Evolutionary conservation across 2,888 invertebrate genomes (phyloP).

Genomic region (Limnephilus lunatus): DNA sequence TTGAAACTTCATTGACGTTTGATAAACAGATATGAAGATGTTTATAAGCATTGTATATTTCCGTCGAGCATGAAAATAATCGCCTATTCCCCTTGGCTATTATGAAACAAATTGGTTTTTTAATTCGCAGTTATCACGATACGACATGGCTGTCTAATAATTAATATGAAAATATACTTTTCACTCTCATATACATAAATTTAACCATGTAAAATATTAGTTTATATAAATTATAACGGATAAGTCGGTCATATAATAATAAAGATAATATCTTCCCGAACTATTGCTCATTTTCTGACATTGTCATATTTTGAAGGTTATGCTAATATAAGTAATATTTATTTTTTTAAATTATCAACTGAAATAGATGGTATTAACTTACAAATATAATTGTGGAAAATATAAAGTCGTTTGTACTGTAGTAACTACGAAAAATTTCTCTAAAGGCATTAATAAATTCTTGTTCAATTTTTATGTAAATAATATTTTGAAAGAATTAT

Average conservation of each 20-base stretch:
- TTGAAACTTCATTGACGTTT: conserved; percentile 56
- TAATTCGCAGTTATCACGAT: neutral
- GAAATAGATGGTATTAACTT: neutral
- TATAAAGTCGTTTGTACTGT: neutral
- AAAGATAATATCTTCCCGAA: neutral
- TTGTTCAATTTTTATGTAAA: neutral
- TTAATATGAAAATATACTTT: neutral
- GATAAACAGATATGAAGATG: conserved; percentile 32
- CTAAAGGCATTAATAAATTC: neutral
- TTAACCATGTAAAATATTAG: neutral
- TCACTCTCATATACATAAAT: neutral
- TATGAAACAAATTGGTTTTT: neutral
- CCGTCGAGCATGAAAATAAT: neutral
- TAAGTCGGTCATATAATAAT: neutral
- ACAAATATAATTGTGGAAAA: neutral
- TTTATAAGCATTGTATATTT: conserved; percentile 9
- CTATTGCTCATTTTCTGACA: conserved; percentile 38
- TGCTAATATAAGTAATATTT: neutral
- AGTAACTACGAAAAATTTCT: neutral
- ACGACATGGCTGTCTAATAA: neutral
- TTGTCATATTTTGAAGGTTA: conserved; percentile 28
- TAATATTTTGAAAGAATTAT: neutral
- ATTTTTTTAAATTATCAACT: neutral
- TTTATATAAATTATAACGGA: neutral
- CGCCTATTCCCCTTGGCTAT: neutral